Base-by-base conservation (phyloP, 2,888 invertebrate genomes). In the Ophonus ardosiacus region DNA sequence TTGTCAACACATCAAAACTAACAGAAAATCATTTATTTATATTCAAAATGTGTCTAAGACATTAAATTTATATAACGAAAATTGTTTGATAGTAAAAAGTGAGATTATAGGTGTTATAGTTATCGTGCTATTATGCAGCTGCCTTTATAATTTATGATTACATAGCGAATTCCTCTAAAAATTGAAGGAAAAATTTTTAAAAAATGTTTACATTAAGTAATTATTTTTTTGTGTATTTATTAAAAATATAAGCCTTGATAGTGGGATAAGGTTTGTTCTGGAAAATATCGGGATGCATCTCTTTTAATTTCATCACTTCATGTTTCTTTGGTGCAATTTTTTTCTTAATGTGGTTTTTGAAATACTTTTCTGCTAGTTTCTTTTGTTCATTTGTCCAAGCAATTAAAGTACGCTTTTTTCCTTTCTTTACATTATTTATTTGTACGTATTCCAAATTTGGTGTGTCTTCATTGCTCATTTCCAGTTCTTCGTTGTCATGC, bases 281-380 rank as follows among this genome's bases (percentile, higher is more conserved):
- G 15, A 88, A 85, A 17, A 88, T 56, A 61, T 86, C 86, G 65
- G 63, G 71, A 82, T 88, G 61, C 63, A 80, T 68, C 17, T 83
- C 82, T 85, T 86, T 86, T 38, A 87, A 83, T 61, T 79, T 82
- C 56, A 87, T 87, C 86, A 87, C 88, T 85, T 88, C 87, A 78
- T 86, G 38, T 86, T 86, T 86, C 85, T 88, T 88, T 51, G 88
- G 88, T 31, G 87, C 87, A 86, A 86, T 86, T 21, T 86, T 81
- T 80, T 86, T 86, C 86, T 87, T 87, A 59, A 88, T 88, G 71
- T 88, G 88, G 68, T 61, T 15, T 85, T 86, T 86, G 85, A 88
- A 88, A 79, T 81, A 88, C 7, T 56, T 56, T n/a, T 56, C 56
- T 6, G 56, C 15, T 13, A 56, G 15, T 13, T 56, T 56, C 7